phyloP scores from a whole-genome alignment of 53 echinoderm and acorn worm genomes.

The Henricia sp. region DNA sequence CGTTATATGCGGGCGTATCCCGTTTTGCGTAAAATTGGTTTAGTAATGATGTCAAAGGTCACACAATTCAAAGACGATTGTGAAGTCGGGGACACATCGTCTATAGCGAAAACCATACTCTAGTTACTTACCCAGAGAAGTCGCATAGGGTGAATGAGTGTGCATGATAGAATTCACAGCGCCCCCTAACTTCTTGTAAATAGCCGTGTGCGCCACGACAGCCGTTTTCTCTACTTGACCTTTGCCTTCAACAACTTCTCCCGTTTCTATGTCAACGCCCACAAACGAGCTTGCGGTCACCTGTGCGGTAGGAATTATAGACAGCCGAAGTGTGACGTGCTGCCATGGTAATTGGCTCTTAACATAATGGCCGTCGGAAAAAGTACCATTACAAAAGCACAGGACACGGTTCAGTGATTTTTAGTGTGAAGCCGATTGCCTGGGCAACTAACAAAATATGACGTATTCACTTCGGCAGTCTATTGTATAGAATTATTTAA shows the following conservation, averaged over 20 bases:
- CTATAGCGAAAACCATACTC: neutral
- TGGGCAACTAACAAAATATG: no score
- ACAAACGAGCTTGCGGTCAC: slow-evolving; percentile 88
- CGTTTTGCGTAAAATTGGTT: no score
- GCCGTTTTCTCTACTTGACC: slow-evolving; percentile 66
- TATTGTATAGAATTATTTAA: no score
- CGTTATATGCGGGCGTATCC: no score
- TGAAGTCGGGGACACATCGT: no score
- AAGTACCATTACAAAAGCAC: no score
- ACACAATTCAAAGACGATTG: no score
- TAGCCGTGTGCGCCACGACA: slow-evolving; percentile 69
- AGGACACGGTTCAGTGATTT: no score
- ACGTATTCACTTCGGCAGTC: no score
- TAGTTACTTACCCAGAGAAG: slow-evolving; percentile 68
- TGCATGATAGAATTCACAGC: slow-evolving; percentile 72
- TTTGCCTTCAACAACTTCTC: slow-evolving; percentile 74
- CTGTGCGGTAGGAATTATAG: slow-evolving; percentile 20
- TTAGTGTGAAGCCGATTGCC: no score
- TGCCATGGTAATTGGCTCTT: neutral
- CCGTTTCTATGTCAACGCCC: slow-evolving; percentile 79
- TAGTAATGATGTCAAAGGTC: no score
- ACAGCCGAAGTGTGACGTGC: neutral
- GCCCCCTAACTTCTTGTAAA: slow-evolving; percentile 58
- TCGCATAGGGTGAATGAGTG: slow-evolving; percentile 75
- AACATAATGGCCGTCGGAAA: no score